Percentiles rank a stretch among this genome's conserved stretches.
These are phyloP conservation scores for Trachythela sp. DNA, from an alignment of 64 coral and sea anemone species.

Conservation along the genomic window DNA sequence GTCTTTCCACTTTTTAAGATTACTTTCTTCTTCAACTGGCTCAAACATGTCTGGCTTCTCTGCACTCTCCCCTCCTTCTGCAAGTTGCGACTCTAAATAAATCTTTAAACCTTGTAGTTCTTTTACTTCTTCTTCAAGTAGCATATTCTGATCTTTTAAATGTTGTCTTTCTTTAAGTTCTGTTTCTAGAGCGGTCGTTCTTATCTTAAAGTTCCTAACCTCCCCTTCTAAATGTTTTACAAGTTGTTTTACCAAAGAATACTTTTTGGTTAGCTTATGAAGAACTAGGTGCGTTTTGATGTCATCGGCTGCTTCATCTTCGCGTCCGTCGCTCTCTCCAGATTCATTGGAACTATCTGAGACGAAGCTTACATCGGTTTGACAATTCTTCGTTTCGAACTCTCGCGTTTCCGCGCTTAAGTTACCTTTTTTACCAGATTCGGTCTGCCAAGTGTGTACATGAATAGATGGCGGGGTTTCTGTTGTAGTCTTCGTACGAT, in stretches of 20 bases:
- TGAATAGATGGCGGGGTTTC: not conserved
- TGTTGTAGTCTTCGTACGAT: not conserved
- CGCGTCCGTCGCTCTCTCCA: not conserved
- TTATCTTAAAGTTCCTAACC: not conserved
- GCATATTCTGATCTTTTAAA: not conserved
- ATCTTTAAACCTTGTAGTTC: slow-evolving; percentile 24
- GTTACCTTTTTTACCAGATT: not conserved
- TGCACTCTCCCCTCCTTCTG: not conserved
- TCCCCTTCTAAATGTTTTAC: not conserved
- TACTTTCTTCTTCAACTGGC: not conserved
- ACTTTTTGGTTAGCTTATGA: not conserved
- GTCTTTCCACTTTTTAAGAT: slow-evolving; percentile 1
- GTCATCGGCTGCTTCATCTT: not conserved
- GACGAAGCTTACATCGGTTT: not conserved
- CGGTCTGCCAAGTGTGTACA: not conserved
- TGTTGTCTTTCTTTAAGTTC: slow-evolving; percentile 27
- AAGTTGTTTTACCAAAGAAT: not conserved
- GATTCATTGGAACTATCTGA: not conserved
- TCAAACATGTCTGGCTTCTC: not conserved
- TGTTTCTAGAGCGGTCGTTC: not conserved
- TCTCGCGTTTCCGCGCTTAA: not conserved
- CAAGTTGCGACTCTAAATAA: not conserved
- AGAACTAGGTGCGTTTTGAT: not conserved
- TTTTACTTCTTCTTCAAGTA: not conserved
- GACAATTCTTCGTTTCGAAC: not conserved